phyloP scores from a whole-genome alignment of 2,113 vertebrate genomes.

The Dromas ardeola region DNA sequence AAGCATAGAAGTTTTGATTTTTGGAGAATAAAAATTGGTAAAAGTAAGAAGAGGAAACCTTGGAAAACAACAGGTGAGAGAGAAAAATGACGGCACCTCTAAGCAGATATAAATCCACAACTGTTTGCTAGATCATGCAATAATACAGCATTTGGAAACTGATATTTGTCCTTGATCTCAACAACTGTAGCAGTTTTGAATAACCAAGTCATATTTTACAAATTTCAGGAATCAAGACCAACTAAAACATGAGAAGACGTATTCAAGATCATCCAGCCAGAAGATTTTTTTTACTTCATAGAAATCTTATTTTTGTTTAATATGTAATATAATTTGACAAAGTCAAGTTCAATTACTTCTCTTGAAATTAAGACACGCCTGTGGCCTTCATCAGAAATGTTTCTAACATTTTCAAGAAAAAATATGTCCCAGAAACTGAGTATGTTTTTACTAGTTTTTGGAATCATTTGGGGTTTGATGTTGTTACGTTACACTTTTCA shows the following conservation, averaged over 20 bases:
- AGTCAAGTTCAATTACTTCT: neutral
- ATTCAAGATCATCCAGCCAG: slow-evolving; percentile 54
- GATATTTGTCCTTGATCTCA: neutral
- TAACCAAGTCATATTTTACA: slow-evolving; percentile 10
- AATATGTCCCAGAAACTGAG: slow-evolving; percentile 97
- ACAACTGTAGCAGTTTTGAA: neutral
- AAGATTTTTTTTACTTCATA: slow-evolving; percentile 42
- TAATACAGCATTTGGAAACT: neutral
- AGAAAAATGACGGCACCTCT: neutral
- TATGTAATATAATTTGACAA: slow-evolving; percentile 2
- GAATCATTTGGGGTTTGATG: slow-evolving; percentile 94
- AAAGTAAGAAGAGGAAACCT: neutral
- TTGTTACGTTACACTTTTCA: slow-evolving; percentile 92
- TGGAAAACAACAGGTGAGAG: neutral
- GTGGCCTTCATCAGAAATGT: slow-evolving; percentile 79
- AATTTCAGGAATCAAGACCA: slow-evolving; percentile 58
- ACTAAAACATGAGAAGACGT: slow-evolving; percentile 2
- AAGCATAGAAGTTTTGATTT: neutral
- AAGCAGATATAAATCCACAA: neutral
- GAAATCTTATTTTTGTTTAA: neutral
- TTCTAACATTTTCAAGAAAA: slow-evolving; percentile 87
- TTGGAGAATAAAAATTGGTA: neutral
- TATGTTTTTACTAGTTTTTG: slow-evolving; percentile 88
- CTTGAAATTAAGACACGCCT: neutral
- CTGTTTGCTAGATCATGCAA: neutral